These are phyloP conservation scores for Aphis gossypii DNA, from an alignment of 1,140 invertebrate genomes.

Conservation along the genomic window DNA sequence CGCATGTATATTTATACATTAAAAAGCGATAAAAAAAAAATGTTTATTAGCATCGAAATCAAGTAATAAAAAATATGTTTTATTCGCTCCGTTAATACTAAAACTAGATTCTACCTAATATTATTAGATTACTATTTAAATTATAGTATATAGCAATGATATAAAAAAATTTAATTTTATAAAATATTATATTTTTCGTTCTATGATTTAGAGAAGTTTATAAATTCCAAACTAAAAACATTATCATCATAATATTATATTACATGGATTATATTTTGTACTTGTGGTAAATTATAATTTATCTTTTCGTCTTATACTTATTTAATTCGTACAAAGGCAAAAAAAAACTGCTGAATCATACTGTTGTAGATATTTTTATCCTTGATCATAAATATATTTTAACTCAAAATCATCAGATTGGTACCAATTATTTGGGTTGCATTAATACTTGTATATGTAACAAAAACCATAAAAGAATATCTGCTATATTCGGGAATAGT, in stretches of 20 bases:
- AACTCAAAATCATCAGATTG: not conserved
- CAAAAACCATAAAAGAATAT: not conserved
- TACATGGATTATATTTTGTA: not conserved
- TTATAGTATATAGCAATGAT: not conserved
- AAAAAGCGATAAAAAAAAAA: not conserved
- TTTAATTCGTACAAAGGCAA: not conserved
- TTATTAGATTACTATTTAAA: not conserved
- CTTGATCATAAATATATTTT: not conserved
- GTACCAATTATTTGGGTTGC: not conserved
- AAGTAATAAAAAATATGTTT: constrained; percentile 20
- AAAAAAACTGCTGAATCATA: not conserved
- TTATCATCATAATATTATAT: not conserved
- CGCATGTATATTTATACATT: not conserved
- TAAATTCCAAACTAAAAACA: not conserved
- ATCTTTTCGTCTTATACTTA: not conserved
- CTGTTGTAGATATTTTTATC: not conserved
- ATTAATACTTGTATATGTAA: not conserved
- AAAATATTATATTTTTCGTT: not conserved
- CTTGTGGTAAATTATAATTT: not conserved
- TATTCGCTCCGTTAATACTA: not conserved
- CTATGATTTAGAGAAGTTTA: not conserved
- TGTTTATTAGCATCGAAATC: not conserved
- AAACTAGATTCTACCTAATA: not conserved
- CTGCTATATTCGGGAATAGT: not conserved
- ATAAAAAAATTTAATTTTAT: not conserved